Conservation (phyloP, 2,113 vertebrate species). For the Chaenocephalus aceratus region DNA sequence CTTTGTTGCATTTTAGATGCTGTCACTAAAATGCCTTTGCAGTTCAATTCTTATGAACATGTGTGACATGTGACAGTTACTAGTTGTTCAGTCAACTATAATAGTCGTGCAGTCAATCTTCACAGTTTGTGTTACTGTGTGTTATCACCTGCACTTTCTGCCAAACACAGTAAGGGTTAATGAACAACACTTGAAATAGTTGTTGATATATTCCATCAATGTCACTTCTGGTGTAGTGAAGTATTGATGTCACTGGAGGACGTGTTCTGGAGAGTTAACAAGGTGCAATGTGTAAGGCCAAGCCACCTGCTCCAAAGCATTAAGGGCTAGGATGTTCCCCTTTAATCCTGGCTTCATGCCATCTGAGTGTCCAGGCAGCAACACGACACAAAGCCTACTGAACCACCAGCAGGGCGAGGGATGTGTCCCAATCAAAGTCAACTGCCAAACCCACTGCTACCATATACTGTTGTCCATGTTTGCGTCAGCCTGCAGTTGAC, state of each 20-base stretch:
- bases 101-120: neutral
- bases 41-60: conserved; percentile 5
- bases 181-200: neutral
- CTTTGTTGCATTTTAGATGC: neutral
- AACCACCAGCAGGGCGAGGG: too few relatives aligned
- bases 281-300: too few relatives aligned
- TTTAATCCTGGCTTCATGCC: too few relatives aligned
- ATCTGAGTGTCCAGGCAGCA: too few relatives aligned
- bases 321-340: too few relatives aligned
- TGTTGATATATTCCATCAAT: neutral
- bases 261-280: neutral
- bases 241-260: neutral
- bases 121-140: neutral
- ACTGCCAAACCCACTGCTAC: too few relatives aligned
- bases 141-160: neutral
- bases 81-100: neutral
- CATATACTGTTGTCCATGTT: too few relatives aligned
- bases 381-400: too few relatives aligned
- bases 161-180: neutral
- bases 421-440: too few relatives aligned
- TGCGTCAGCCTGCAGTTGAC: too few relatives aligned
- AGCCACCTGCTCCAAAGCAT: too few relatives aligned
- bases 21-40: neutral
- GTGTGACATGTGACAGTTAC: neutral
- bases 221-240: neutral